Conservation (phyloP, 2,888 invertebrate species). For the Platycheirus rosarum region DNA sequence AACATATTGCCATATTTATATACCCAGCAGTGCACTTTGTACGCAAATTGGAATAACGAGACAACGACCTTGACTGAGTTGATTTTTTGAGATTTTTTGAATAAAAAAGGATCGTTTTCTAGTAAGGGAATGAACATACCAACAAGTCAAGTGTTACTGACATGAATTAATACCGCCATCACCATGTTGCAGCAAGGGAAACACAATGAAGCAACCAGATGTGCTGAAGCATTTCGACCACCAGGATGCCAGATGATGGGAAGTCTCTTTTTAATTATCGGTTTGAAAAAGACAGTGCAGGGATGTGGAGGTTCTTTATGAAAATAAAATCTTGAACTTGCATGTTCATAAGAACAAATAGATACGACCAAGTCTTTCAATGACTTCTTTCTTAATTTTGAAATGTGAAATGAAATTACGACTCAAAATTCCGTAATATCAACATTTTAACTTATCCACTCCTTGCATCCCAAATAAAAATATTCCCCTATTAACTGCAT, state of each 20-base stretch:
- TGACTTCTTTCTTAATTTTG: no score
- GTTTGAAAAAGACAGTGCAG: no score
- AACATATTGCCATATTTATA: constrained; percentile 41
- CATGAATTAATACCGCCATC: no score
- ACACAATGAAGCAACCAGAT: constrained; percentile 42
- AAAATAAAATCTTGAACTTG: no score
- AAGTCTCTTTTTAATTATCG: no score
- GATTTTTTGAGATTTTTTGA: neutral
- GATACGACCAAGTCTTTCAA: no score
- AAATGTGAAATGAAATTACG: no score
- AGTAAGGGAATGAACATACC: neutral
- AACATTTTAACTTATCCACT: no score
- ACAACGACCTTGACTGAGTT: constrained; percentile 24
- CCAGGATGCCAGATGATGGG: constrained; percentile 55
- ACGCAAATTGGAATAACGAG: neutral
- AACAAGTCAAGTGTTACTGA: no score
- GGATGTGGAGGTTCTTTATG: no score
- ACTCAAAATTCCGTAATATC: no score
- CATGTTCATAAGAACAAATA: no score
- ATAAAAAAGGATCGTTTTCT: neutral
- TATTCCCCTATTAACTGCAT: constrained; percentile 58
- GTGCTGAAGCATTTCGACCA: constrained; percentile 30
- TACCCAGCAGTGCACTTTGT: neutral
- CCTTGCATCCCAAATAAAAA: constrained; percentile 2
- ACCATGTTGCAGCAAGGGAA: neutral